phyloP scores from a whole-genome alignment of 2,797 vertebrate genomes.

The Neopelma chrysocephalum region DNA sequence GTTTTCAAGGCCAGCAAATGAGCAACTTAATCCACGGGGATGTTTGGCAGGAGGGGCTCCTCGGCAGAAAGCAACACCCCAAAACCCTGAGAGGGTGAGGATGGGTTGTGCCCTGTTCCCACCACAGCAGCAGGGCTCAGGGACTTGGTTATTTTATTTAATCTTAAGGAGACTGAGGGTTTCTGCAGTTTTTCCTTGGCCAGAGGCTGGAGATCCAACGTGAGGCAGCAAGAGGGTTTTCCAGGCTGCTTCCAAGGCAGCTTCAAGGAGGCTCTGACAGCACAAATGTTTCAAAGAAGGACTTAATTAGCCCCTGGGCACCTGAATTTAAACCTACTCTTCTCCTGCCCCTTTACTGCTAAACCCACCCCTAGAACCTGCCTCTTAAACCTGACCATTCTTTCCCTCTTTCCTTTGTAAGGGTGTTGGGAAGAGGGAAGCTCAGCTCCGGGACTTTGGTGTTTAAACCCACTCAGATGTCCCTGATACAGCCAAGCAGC shows the following conservation, averaged over 20 bases:
- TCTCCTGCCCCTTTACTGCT: background rate
- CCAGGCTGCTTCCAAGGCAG: background rate
- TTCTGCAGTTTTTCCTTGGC: background rate
- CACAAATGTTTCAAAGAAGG: background rate
- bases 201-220: background rate
- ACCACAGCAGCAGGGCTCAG: background rate
- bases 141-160: background rate
- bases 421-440: background rate
- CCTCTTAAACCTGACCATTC: rapidly evolving
- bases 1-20: constrained; percentile 65
- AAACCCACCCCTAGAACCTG: background rate
- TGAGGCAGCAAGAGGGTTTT: rapidly evolving
- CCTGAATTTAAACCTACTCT: background rate
- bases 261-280: background rate
- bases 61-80: rapidly evolving
- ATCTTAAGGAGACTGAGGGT: rapidly evolving
- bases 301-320: no score
- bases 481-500: background rate
- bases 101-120: background rate
- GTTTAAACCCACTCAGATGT: background rate
- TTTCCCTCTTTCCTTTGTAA: background rate
- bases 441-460: background rate
- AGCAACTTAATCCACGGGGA: constrained; percentile 72
- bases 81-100: no score
- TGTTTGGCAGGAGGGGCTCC: background rate